Conservation (phyloP, 2,888 invertebrate species). For the Brachypalpus laphriformis region DNA sequence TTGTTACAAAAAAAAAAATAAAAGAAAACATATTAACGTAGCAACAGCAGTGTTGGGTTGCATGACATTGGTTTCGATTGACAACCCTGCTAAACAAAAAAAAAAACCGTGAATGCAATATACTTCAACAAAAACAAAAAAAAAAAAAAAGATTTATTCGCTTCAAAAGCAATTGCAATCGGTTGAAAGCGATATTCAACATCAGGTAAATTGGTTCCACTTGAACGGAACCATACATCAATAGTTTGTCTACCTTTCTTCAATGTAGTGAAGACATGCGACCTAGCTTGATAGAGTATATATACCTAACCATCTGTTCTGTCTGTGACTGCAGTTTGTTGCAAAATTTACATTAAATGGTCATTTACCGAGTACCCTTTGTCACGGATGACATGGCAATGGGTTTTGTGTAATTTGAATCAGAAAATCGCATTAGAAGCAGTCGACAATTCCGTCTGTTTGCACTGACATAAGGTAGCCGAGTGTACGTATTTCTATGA, state of each 20-base stretch:
- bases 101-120: neutral
- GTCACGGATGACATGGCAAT: neutral
- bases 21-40: neutral
- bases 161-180: neutral
- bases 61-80: neutral
- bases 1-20: neutral
- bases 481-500: neutral
- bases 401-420: slow-evolving; percentile 3
- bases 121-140: neutral
- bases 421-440: slow-evolving; percentile 3
- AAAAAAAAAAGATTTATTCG: neutral
- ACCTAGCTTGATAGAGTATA: neutral
- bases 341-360: slow-evolving; percentile 15
- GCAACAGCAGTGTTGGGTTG: neutral
- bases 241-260: neutral
- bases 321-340: neutral
- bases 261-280: neutral
- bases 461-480: neutral
- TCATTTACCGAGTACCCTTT: slow-evolving; percentile 9
- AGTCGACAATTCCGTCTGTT: neutral
- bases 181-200: slow-evolving; percentile 7
- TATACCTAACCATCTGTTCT: too few relatives aligned
- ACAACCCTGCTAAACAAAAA: neutral
- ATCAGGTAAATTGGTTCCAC: slow-evolving; percentile 16
- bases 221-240: neutral